Percentiles rank a stretch among this genome's conserved stretches.
phyloP scores from a whole-genome alignment of 2,888 invertebrate species.

The Ectemnius cavifrons region DNA sequence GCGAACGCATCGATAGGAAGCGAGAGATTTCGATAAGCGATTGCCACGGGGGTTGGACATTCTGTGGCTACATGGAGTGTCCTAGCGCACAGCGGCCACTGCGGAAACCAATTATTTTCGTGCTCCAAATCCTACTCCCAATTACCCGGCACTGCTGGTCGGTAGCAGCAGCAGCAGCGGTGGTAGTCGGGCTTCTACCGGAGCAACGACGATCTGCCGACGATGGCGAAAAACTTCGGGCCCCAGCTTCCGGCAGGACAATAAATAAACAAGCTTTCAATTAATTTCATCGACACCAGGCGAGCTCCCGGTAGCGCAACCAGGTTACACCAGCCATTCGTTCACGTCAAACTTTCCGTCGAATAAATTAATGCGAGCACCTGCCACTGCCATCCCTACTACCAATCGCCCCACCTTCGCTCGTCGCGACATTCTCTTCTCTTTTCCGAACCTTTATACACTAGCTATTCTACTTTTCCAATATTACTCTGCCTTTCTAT shows the following conservation, averaged over 20 bases:
- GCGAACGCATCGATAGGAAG: constrained; percentile 7
- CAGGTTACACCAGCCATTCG: constrained; percentile 32
- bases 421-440: background rate
- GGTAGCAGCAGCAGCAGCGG: constrained; percentile 18
- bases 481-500: constrained; percentile 1
- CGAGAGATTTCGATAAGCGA: constrained; percentile 54
- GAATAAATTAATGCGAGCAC: constrained; percentile 51
- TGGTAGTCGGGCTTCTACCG: constrained; percentile 27
- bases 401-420: background rate
- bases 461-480: background rate
- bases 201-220: constrained; percentile 49
- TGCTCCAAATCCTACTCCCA: constrained; percentile 74
- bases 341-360: constrained; percentile 44
- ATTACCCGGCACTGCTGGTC: constrained; percentile 59
- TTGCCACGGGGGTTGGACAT: constrained; percentile 45
- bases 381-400: constrained; percentile 12
- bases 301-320: constrained; percentile 40
- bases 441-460: background rate
- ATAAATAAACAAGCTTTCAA: constrained; percentile 66
- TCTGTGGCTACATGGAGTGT: too few relatives aligned
- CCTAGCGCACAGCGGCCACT: constrained; percentile 16
- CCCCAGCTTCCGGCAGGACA: constrained; percentile 28
- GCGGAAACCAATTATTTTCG: constrained; percentile 73
- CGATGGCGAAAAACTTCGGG: constrained; percentile 56
- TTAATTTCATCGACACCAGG: constrained; percentile 61